Evolutionary conservation across 2,113 vertebrate genomes (phyloP).

Genomic region (Himantopus leucocephalus): DNA sequence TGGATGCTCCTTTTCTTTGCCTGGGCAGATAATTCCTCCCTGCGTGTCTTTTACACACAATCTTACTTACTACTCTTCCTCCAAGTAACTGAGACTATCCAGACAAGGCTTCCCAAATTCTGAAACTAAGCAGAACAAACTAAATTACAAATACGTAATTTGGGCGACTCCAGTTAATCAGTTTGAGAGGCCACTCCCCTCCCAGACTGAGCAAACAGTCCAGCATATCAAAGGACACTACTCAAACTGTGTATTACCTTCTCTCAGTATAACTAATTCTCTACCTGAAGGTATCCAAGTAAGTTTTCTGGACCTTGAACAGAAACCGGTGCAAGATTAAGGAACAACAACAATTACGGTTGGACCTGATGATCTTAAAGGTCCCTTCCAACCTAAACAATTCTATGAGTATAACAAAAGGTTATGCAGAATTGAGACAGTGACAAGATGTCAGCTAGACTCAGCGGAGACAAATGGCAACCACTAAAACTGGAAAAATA

Average conservation of each 20-base stretch:
- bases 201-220: background rate
- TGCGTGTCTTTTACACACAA: background rate
- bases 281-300: background rate
- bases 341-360: background rate
- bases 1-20: background rate
- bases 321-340: background rate
- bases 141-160: background rate
- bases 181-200: background rate
- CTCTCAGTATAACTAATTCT: background rate
- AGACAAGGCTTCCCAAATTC: background rate
- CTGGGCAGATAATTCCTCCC: background rate
- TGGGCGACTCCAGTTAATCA: rapidly evolving
- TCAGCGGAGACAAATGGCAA: background rate
- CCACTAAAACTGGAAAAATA: background rate
- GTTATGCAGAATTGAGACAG: background rate
- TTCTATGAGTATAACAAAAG: background rate
- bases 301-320: background rate
- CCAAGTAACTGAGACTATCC: background rate
- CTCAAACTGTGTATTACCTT: background rate
- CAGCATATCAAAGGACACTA: background rate
- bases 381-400: too few relatives aligned
- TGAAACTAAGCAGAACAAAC: background rate
- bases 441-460: background rate
- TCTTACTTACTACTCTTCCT: background rate
- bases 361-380: too few relatives aligned